Evolutionary conservation across 1,140 invertebrate species (phyloP).

Genomic region (Drosophila nigrodunni): DNA sequence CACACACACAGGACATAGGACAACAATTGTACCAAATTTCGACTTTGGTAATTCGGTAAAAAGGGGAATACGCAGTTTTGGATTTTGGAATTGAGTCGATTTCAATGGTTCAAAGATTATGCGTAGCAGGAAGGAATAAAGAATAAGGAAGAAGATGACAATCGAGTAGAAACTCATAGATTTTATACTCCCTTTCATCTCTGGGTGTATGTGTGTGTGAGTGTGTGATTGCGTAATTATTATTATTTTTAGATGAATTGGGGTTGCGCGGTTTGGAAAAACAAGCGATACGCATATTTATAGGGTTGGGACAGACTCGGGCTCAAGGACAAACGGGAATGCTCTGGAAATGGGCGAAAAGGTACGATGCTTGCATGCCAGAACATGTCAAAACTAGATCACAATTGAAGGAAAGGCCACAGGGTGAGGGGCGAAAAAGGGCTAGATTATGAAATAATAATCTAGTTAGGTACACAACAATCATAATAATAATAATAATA

Average conservation of each 20-base stretch:
- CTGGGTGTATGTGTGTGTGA: slow-evolving; percentile 13
- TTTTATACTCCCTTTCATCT: not conserved
- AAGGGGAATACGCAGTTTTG: slow-evolving; percentile 57
- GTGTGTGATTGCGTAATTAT: slow-evolving; percentile 61
- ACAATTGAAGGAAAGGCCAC: slow-evolving; percentile 20
- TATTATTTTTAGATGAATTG: slow-evolving; percentile 43
- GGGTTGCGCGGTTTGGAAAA: slow-evolving; percentile 63
- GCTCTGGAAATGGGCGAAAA: not conserved
- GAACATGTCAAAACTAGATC: slow-evolving; percentile 65
- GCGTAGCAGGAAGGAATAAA: slow-evolving; percentile 23
- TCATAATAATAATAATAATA: slow-evolving; percentile 42
- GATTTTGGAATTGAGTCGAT: slow-evolving; percentile 6
- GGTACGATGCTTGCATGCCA: slow-evolving; percentile 57
- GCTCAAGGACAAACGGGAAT: slow-evolving; percentile 64
- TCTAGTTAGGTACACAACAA: slow-evolving; percentile 59
- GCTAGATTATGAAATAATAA: slow-evolving; percentile 77
- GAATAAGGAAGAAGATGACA: slow-evolving; percentile 40
- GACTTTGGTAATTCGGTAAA: slow-evolving; percentile 36
- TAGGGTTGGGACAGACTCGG: slow-evolving; percentile 48
- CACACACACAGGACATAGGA: slow-evolving; percentile 35
- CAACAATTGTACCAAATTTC: slow-evolving; percentile 74
- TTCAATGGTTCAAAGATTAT: slow-evolving; percentile 57
- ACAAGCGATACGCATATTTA: slow-evolving; percentile 41
- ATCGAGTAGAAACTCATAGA: slow-evolving; percentile 42
- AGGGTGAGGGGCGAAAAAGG: slow-evolving; percentile 15